Evolutionary conservation across 2,797 vertebrate species (phyloP).

Genomic region (Poeciliopsis paucimaculata): DNA sequence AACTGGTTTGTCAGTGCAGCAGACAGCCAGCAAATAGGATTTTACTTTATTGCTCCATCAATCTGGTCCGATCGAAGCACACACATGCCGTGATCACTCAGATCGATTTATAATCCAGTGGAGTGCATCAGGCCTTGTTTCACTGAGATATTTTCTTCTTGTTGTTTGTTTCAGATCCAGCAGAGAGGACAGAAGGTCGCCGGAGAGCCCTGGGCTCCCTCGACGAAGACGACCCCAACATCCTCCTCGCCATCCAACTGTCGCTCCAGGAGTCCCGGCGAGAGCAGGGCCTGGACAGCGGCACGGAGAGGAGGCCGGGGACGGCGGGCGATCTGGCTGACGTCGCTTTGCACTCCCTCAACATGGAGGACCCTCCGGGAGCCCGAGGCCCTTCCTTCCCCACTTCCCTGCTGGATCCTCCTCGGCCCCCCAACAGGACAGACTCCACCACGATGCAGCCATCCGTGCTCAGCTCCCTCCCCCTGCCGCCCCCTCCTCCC

Average conservation of each 20-base stretch:
- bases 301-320: conserved; percentile 62
- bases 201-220: conserved; percentile 84
- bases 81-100: conserved; percentile 24
- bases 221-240: conserved; percentile 98
- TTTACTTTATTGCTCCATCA: conserved; percentile 56
- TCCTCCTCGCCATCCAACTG: conserved; percentile 96
- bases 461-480: conserved; percentile 42
- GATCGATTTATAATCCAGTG: conserved; percentile 31
- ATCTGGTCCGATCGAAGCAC: conserved; percentile 27
- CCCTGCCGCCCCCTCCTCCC: conserved; percentile 83
- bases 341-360: conserved; percentile 83
- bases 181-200: conserved; percentile 71
- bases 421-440: conserved; percentile 84
- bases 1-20: conserved; percentile 29
- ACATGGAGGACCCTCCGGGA: conserved; percentile 85
- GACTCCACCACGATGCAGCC: conserved; percentile 69
- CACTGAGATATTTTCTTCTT: conserved; percentile 12
- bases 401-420: conserved; percentile 83
- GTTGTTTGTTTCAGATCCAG: conserved; percentile 62
- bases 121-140: neutral
- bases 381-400: conserved; percentile 91
- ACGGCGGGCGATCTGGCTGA: conserved; percentile 65
- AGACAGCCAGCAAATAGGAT: conserved; percentile 51
- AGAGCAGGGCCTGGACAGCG: conserved; percentile 63
- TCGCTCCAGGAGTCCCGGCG: conserved; percentile 92